These are phyloP conservation scores for Varanus salvator DNA, from an alignment of 2,113 vertebrate species.

Conservation along the genomic window DNA sequence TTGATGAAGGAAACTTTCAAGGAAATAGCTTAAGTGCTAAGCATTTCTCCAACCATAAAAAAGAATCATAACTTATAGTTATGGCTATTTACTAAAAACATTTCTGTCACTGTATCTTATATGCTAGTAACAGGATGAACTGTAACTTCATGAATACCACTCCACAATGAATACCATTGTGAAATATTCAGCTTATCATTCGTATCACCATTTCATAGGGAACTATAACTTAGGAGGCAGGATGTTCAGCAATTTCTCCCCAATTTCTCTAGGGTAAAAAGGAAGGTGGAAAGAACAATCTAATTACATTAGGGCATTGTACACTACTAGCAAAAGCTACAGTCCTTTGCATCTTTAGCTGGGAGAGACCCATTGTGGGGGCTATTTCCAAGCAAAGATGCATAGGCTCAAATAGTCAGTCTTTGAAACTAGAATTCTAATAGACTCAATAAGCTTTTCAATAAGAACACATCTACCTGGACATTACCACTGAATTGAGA, in stretches of 20 bases:
- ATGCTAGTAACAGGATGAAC: background rate
- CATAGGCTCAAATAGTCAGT: background rate
- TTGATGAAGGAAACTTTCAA: background rate
- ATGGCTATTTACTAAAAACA: background rate
- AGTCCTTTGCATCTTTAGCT: background rate
- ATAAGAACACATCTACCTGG: background rate
- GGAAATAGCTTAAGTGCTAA: background rate
- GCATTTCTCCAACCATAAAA: background rate
- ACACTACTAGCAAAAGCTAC: background rate
- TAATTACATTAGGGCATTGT: background rate
- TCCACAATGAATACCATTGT: background rate
- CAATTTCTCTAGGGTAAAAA: background rate
- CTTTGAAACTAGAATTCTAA: background rate
- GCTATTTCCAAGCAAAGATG: background rate
- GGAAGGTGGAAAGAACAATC: background rate
- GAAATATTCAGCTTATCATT: background rate
- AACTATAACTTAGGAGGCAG: background rate
- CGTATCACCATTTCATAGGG: background rate
- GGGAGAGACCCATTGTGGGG: no score
- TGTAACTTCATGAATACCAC: no score
- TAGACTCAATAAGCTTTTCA: background rate
- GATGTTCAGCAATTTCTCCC: background rate
- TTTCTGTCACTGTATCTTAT: background rate
- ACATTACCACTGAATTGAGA: background rate
- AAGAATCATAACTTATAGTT: background rate